phyloP scores from a whole-genome alignment of 2,888 invertebrate genomes.

The Ecliptopera silaceata region DNA sequence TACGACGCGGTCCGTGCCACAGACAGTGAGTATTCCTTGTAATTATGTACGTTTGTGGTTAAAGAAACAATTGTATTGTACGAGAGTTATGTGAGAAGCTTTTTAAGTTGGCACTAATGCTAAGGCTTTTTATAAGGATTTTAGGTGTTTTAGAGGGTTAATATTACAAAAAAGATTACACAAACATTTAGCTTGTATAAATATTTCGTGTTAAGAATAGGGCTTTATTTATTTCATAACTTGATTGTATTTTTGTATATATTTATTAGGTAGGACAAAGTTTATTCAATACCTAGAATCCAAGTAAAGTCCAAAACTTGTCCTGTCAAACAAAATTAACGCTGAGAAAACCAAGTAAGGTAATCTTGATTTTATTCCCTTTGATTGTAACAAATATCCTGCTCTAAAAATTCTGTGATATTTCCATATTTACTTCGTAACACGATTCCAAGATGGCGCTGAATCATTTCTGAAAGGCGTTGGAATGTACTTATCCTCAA shows the following conservation, averaged over 20 bases:
- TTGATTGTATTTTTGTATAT: no score
- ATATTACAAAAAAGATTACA: no score
- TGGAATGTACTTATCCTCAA: no score
- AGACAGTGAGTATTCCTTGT: conserved; percentile 79
- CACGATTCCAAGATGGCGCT: neutral
- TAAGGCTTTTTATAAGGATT: no score
- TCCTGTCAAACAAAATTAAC: neutral
- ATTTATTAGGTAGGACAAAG: no score
- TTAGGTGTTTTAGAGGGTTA: no score
- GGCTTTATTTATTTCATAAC: no score
- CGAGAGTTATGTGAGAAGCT: neutral
- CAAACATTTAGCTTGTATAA: no score
- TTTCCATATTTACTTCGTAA: conserved; percentile 7
- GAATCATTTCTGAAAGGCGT: no score
- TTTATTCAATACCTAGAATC: no score
- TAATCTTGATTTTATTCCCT: conserved; percentile 10
- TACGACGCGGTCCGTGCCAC: conserved; percentile 86
- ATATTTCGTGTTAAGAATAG: no score
- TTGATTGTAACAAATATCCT: conserved; percentile 18
- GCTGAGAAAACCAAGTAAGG: neutral
- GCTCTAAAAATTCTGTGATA: conserved; percentile 11
- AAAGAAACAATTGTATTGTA: neutral
- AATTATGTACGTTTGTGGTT: neutral
- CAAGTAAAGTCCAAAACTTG: no score
- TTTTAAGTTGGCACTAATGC: neutral